Evolutionary conservation across 2,888 invertebrate genomes (phyloP).

Genomic region (Ctenicera cuprea): DNA sequence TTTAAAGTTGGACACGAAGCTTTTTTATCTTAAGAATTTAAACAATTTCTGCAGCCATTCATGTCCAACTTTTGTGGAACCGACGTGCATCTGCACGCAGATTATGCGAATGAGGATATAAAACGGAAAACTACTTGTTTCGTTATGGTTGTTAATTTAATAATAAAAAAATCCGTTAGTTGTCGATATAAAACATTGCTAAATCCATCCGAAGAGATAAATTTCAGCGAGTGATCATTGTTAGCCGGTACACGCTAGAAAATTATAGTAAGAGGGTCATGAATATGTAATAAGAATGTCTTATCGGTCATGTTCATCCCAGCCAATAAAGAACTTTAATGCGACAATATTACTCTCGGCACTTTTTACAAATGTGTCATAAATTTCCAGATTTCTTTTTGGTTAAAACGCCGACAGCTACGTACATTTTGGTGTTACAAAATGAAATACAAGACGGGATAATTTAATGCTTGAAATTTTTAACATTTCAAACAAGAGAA

Average conservation of each 20-base stretch:
- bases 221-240: neutral
- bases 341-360: slow-evolving; percentile 47
- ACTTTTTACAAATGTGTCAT: slow-evolving; percentile 40
- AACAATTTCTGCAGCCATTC: slow-evolving; percentile 5
- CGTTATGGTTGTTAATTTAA: neutral
- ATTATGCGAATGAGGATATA: slow-evolving; percentile 18
- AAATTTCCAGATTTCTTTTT: slow-evolving; percentile 42
- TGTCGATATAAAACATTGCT: slow-evolving; percentile 23
- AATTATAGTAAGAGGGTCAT: slow-evolving; percentile 18
- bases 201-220: slow-evolving; percentile 2
- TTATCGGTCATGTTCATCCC: slow-evolving; percentile 36
- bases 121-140: neutral
- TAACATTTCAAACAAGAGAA: slow-evolving; percentile 31
- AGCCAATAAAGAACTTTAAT: slow-evolving; percentile 41
- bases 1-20: slow-evolving; percentile 8
- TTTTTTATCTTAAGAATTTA: slow-evolving; percentile 17
- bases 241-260: neutral
- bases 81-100: neutral
- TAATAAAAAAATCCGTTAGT: slow-evolving; percentile 4
- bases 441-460: slow-evolving; percentile 28
- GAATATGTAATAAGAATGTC: slow-evolving; percentile 40
- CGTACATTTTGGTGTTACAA: slow-evolving; percentile 21
- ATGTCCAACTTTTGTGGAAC: slow-evolving; percentile 7
- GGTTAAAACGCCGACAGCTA: slow-evolving; percentile 24
- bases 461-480: slow-evolving; percentile 34